Percentiles rank a stretch among this genome's conserved stretches.
phyloP scores from a whole-genome alignment of 2,888 invertebrate genomes.

The Lydus trimaculatus region DNA sequence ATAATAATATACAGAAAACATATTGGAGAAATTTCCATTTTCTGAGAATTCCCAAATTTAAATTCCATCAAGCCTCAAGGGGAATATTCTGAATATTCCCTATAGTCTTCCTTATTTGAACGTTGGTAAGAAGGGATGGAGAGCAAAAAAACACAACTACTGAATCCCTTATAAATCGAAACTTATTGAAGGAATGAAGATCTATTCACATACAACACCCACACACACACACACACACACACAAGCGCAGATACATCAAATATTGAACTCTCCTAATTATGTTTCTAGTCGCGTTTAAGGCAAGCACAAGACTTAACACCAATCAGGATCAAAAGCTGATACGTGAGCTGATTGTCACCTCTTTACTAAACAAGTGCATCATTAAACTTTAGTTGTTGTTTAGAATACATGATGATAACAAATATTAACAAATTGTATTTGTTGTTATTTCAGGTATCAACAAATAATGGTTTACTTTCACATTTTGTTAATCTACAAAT shows the following conservation, averaged over 20 bases:
- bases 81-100: not conserved
- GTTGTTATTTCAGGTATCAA: conserved; percentile 74
- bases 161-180: not conserved
- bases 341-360: conserved; percentile 28
- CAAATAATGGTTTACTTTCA: conserved; percentile 81
- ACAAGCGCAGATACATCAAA: not conserved
- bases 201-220: not conserved
- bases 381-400: conserved; percentile 19
- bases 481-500: conserved; percentile 89
- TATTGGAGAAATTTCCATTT: conserved; percentile 2
- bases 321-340: conserved; percentile 22
- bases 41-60: not conserved
- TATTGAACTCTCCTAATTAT: conserved; percentile 3
- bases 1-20: not conserved
- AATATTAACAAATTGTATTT: not conserved
- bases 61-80: not conserved
- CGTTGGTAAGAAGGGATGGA: not conserved
- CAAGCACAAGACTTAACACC: conserved; percentile 24
- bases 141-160: not conserved
- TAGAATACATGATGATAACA: not conserved
- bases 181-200: not conserved
- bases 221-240: not conserved
- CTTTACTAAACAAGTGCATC: conserved; percentile 12
- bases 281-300: conserved; percentile 26
- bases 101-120: not conserved